These are phyloP conservation scores for Erpobdella octoculata DNA, from an alignment of 2,888 invertebrate species.

Conservation along the genomic window DNA sequence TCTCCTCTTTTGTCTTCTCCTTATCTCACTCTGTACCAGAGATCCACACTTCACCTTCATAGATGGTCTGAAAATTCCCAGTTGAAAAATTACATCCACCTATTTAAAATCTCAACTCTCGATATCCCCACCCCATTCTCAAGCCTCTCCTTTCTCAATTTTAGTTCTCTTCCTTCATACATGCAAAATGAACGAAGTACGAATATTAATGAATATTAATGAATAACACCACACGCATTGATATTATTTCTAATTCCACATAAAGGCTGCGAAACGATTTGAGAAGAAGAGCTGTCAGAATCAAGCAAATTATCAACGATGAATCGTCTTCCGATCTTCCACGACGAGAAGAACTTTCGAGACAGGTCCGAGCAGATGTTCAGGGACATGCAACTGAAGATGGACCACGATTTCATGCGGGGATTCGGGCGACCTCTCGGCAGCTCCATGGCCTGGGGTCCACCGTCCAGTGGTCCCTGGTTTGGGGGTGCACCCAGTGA, in stretches of 20 bases:
- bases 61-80: no score
- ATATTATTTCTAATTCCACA: background rate
- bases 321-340: slow-evolving; percentile 31
- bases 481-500: slow-evolving; percentile 2
- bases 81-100: no score
- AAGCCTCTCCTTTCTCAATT: background rate
- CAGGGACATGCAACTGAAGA: slow-evolving; percentile 31
- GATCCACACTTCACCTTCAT: no score
- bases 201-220: no score
- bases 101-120: no score
- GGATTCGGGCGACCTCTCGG: slow-evolving; percentile 20
- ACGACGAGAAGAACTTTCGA: slow-evolving; percentile 28
- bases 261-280: background rate
- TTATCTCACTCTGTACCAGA: no score
- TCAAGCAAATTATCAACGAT: background rate
- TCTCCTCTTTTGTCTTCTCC: no score
- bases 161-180: no score
- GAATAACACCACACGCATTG: background rate
- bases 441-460: slow-evolving; percentile 3
- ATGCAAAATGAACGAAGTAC: no score
- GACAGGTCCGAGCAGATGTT: slow-evolving; percentile 29
- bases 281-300: no score
- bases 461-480: slow-evolving; percentile 9
- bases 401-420: slow-evolving; percentile 29
- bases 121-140: background rate